phyloP scores from a whole-genome alignment of 1,140 invertebrate genomes.

The Leptinotarsa texana region DNA sequence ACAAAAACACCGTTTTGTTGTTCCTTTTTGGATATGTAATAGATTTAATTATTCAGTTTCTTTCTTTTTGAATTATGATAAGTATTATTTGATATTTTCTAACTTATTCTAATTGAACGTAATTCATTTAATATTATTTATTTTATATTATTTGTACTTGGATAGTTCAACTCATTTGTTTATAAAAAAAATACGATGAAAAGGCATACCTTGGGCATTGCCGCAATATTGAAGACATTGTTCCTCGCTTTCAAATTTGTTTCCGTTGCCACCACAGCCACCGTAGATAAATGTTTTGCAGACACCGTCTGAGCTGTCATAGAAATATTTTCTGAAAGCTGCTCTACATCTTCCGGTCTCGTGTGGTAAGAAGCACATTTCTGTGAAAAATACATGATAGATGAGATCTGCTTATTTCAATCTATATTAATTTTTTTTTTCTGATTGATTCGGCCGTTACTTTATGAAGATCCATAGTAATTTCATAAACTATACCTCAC shows the following conservation, averaged over 20 bases:
- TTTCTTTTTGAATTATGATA: too few relatives aligned
- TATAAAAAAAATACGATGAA: too few relatives aligned
- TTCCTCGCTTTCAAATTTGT: slow-evolving; percentile 77
- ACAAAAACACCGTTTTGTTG: too few relatives aligned
- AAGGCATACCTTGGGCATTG: slow-evolving; percentile 64
- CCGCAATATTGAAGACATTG: slow-evolving; percentile 80
- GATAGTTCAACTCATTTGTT: too few relatives aligned
- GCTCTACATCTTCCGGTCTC: slow-evolving; percentile 73
- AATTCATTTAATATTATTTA: too few relatives aligned
- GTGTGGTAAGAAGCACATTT: slow-evolving; percentile 70
- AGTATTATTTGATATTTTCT: too few relatives aligned
- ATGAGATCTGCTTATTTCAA: slow-evolving; percentile 10
- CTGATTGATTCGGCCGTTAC: not conserved
- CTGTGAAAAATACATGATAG: slow-evolving; percentile 54
- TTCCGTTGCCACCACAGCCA: slow-evolving; percentile 85
- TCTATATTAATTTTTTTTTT: not conserved
- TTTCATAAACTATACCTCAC: too few relatives aligned
- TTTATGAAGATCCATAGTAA: too few relatives aligned
- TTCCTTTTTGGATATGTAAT: too few relatives aligned
- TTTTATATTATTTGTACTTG: too few relatives aligned
- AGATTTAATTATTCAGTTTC: too few relatives aligned
- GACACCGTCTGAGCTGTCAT: slow-evolving; percentile 73
- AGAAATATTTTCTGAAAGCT: slow-evolving; percentile 71
- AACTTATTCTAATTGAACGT: too few relatives aligned
- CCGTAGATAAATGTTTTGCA: slow-evolving; percentile 83